phyloP scores from a whole-genome alignment of 2,113 vertebrate genomes.

The Ranitomeya imitator region DNA sequence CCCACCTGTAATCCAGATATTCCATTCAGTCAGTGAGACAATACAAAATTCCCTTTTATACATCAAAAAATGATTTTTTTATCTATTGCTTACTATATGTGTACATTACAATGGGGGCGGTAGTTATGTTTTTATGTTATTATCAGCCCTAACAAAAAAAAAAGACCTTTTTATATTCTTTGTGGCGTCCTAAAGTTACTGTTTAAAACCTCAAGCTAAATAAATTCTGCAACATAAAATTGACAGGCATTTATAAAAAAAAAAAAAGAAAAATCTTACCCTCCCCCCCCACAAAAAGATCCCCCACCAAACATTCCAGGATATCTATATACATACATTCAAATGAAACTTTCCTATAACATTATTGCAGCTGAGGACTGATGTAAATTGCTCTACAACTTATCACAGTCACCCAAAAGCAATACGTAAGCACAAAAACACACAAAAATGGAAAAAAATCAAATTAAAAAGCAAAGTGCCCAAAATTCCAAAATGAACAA shows the following conservation, averaged over 20 bases:
- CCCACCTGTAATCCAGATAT: not conserved
- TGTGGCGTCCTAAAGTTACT: not conserved
- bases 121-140: not conserved
- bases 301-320: not conserved
- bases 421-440: constrained; percentile 23
- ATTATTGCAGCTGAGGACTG: constrained; percentile 11
- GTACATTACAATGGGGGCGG: not conserved
- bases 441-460: constrained; percentile 14
- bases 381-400: constrained; percentile 57
- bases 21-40: not conserved
- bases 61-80: not conserved
- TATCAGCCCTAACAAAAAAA: not conserved
- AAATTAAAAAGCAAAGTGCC: constrained; percentile 40
- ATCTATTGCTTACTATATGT: too few relatives aligned
- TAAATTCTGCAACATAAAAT: not conserved
- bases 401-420: constrained; percentile 21
- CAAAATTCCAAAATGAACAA: constrained; percentile 58
- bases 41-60: not conserved
- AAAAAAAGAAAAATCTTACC: not conserved
- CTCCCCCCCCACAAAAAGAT: not conserved
- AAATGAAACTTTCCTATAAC: constrained; percentile 4
- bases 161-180: not conserved
- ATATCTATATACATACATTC: constrained; percentile 48
- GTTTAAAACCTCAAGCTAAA: not conserved
- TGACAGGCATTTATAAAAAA: not conserved